Base-by-base conservation (phyloP, 2,113 vertebrate species). In the Ailurus styani region DNA sequence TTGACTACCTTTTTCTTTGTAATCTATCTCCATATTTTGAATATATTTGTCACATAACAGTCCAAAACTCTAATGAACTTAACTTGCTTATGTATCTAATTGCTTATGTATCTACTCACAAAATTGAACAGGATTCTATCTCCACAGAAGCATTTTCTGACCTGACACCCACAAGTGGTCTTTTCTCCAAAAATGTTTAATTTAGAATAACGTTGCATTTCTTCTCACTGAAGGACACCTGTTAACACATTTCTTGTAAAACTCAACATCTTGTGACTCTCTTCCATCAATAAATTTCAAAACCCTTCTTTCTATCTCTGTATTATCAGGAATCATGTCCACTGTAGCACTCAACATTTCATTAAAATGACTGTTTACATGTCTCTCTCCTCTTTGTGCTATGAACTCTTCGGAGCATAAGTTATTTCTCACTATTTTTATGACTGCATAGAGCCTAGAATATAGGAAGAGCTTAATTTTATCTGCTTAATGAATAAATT, bases 201-300 rank as follows among this genome's bases (percentile, higher is more conserved):
- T 72, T 72, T 45, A 55, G 21, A 95, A 90, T 90, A 20, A 27
- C 8, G 64, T 88, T 47, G 0, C 21, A 37, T 78, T 62, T 88
- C 7, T 96, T 50, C 40, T 82, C 37, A 81, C 13, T 77, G 81
- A 57, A 90, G 93, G 40, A 73, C 14, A 91, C 1, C n/a, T n/a
- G 47, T 21, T 64, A 42, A 37, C 47, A 73, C 66, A 10, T 31
- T 78, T 78, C 37, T 31, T 81, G 9, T 37, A 86, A 85, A 62
- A 52, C 10, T 81, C 31, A 57, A 12, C 25, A 37, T 77, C 72
- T 60, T 45, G 2, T 34, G 47, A 78, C 40, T 78, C 50, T 78
- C 23, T 93, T 66, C 2, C 9, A 17, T 40, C 18, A 85, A 87
- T 27, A 52, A 66, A 60, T 20, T 77, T 9, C 15, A 83, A 86